Evolutionary conservation across 1,140 invertebrate genomes (phyloP).

Genomic region (Apis mellifera): Amel_HAv3.1 CM009938.2:7767001-7767500

Average conservation of each 20-base stretch:
- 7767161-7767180: conserved; percentile 73
- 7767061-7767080: conserved; percentile 25
- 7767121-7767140: not conserved
- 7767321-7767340: not conserved
- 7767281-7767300: conserved; percentile 84
- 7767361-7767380: too few relatives aligned
- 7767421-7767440: not conserved
- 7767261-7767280: conserved; percentile 83
- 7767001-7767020: conserved; percentile 22
- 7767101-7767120: not conserved
- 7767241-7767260: conserved; percentile 86
- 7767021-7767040: conserved; percentile 19
- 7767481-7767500: conserved; percentile 89
- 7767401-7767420: not conserved
- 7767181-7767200: conserved; percentile 72
- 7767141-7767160: conserved; percentile 77
- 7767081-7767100: not conserved
- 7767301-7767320: conserved; percentile 73
- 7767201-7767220: conserved; percentile 73
- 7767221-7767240: conserved; percentile 84
- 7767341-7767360: too few relatives aligned
- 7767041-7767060: not conserved
- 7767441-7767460: not conserved
- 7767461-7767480: conserved; percentile 77
- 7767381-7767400: too few relatives aligned